phyloP scores from a whole-genome alignment of 2,797 vertebrate genomes.

The Sarcoramphus papa region DNA sequence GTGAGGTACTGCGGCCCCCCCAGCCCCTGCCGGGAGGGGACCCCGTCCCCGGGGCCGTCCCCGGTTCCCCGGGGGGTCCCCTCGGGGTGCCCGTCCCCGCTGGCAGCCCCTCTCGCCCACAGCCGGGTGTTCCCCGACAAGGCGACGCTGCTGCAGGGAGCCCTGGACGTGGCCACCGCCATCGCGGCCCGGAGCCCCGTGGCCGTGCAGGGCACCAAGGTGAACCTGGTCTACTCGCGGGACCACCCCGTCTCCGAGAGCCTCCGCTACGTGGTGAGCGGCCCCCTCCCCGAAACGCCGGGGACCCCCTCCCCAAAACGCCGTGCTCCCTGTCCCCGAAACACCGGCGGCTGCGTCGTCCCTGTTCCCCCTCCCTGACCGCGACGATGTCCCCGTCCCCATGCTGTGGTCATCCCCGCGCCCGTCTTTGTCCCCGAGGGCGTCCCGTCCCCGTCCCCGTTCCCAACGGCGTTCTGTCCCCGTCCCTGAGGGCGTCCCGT shows the following conservation, averaged over 20 bases:
- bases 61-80: background rate
- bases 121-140: slow-evolving; percentile 87
- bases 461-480: background rate
- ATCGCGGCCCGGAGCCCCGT: slow-evolving; percentile 86
- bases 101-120: background rate
- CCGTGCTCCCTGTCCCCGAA: too few species aligned
- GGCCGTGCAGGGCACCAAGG: slow-evolving; percentile 86
- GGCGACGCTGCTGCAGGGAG: slow-evolving; percentile 75
- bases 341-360: too few species aligned
- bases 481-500: background rate
- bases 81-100: background rate
- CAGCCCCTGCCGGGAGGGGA: background rate
- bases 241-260: slow-evolving; percentile 81
- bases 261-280: slow-evolving; percentile 81
- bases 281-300: too few species aligned
- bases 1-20: slow-evolving; percentile 76
- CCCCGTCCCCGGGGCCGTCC: background rate
- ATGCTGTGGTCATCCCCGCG: background rate
- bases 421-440: background rate
- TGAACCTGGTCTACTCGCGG: slow-evolving; percentile 85
- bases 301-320: background rate
- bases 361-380: background rate
- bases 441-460: background rate
- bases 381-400: background rate
- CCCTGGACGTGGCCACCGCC: slow-evolving; percentile 80